Evolutionary conservation across 2,888 invertebrate genomes (phyloP).

Genomic region (Limnephilus auricula): DNA sequence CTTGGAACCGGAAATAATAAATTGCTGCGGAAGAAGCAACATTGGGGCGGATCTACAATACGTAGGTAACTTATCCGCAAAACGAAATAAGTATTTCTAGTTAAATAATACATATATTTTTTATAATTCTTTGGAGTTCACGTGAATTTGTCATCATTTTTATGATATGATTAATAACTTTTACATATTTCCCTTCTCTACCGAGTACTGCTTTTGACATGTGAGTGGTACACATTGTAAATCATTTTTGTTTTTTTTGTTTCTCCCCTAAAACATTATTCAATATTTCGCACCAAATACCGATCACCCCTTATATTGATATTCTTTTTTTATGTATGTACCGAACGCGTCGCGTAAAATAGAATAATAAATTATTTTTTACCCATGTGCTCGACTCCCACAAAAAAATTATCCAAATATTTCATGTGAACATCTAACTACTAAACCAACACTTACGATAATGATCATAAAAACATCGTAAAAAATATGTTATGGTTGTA

Average conservation of each 20-base stretch:
- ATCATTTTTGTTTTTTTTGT: neutral
- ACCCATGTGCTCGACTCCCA: neutral
- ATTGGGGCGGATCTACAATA: too few relatives aligned
- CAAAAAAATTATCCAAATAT: neutral
- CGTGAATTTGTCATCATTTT: too few relatives aligned
- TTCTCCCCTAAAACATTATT: neutral
- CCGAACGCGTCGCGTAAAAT: neutral
- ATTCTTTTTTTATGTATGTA: neutral
- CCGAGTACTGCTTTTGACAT: too few relatives aligned
- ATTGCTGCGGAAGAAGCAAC: too few relatives aligned
- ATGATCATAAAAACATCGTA: neutral
- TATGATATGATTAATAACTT: too few relatives aligned
- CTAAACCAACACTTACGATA: neutral
- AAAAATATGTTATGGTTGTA: neutral
- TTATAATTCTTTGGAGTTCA: too few relatives aligned
- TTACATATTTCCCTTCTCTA: too few relatives aligned
- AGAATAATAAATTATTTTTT: neutral
- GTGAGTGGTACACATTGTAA: too few relatives aligned
- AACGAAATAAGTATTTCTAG: too few relatives aligned
- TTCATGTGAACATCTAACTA: neutral
- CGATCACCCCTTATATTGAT: neutral
- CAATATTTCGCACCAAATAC: neutral
- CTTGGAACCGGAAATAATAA: too few relatives aligned
- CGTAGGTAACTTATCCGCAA: too few relatives aligned
- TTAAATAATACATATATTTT: too few relatives aligned